Percentiles rank a stretch among this genome's conserved stretches.
Conservation (phyloP, 2,888 invertebrate species). For the Leptura quadrifasciata region DNA sequence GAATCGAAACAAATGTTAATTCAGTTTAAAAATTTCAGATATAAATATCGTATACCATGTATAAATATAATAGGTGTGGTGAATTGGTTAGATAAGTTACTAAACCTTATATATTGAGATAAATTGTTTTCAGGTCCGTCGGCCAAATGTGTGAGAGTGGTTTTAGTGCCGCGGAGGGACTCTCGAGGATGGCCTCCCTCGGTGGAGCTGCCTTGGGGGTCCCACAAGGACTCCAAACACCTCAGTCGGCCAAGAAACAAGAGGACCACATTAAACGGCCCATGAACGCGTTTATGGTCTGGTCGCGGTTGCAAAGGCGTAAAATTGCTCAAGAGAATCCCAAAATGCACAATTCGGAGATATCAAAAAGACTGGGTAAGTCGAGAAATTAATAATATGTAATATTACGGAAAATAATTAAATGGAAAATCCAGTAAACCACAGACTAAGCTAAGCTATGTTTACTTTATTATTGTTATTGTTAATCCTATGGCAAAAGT, state of each 20-base stretch:
- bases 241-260: constrained; percentile 78
- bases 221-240: constrained; percentile 76
- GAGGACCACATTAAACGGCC: constrained; percentile 96
- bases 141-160: constrained; percentile 82
- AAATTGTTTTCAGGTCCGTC: constrained; percentile 52
- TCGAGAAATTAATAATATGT: constrained; percentile 48
- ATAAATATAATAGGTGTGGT: constrained; percentile 4
- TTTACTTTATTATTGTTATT: too few species aligned
- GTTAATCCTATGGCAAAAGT: too few species aligned
- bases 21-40: neutral
- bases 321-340: constrained; percentile 99
- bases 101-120: neutral
- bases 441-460: too few species aligned
- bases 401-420: neutral
- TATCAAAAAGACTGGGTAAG: constrained; percentile 93
- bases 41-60: constrained; percentile 1
- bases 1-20: neutral
- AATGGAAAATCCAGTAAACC: too few species aligned
- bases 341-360: constrained; percentile 99
- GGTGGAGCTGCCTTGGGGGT: constrained; percentile 78
- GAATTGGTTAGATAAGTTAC: neutral
- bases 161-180: constrained; percentile 79
- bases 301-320: constrained; percentile 93
- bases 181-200: constrained; percentile 76
- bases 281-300: constrained; percentile 99